Conservation (phyloP, 2,888 invertebrate genomes). For the Lithophane ornitopus region DNA sequence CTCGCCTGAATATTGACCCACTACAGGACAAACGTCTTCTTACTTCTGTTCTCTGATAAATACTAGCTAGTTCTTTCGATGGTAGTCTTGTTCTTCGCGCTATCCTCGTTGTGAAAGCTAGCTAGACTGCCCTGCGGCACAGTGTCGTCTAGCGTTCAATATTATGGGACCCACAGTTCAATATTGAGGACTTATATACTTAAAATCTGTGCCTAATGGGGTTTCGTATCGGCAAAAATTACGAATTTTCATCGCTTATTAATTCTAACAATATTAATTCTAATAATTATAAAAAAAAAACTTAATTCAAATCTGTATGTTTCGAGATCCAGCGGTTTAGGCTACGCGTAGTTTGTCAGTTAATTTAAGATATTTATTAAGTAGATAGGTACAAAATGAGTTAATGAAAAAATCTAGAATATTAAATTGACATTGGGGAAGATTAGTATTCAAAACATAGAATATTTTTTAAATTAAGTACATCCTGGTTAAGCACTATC, state of each 20-base stretch:
- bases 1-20: neutral
- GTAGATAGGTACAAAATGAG: neutral
- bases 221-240: too few relatives aligned
- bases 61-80: neutral
- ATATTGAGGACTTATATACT: neutral
- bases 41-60: neutral
- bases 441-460: conserved; percentile 12
- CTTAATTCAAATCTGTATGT: too few relatives aligned
- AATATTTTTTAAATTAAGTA: conserved; percentile 22
- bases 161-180: neutral
- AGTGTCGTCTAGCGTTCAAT: neutral
- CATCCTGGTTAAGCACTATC: conserved; percentile 41
- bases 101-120: too few relatives aligned
- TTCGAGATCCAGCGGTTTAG: too few relatives aligned
- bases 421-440: neutral
- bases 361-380: too few relatives aligned
- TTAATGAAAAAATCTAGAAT: neutral
- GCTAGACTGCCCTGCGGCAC: too few relatives aligned
- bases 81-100: too few relatives aligned
- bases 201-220: too few relatives aligned
- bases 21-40: neutral
- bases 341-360: too few relatives aligned
- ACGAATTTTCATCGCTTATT: too few relatives aligned
- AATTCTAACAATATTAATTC: too few relatives aligned
- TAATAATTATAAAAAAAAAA: too few relatives aligned